Conservation (phyloP, 2,888 invertebrate genomes). For the Drosophila trichaetosa region DNA sequence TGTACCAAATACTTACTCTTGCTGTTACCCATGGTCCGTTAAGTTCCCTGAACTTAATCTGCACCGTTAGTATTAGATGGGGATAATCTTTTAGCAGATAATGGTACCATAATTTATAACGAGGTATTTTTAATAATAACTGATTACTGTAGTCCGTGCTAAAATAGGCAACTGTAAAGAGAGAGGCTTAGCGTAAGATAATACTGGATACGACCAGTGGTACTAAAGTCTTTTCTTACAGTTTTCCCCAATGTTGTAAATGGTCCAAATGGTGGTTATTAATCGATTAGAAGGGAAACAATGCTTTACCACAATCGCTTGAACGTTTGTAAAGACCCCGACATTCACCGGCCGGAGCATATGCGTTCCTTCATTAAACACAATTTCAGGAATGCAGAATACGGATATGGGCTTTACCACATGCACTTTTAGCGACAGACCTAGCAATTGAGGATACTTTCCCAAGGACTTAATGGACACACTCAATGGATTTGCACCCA, state of each 20-base stretch:
- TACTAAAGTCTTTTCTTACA: conserved; percentile 9
- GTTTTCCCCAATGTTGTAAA: conserved; percentile 2
- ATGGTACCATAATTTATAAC: conserved; percentile 21
- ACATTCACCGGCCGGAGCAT: conserved; percentile 2
- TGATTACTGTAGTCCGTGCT: background rate
- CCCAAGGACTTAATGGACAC: conserved; percentile 11
- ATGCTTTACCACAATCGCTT: conserved; percentile 21
- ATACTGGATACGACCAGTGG: background rate
- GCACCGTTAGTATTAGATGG: conserved; percentile 22
- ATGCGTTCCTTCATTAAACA: conserved; percentile 15
- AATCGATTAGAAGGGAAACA: background rate
- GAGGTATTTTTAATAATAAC: conserved; percentile 39
- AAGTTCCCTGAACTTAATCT: conserved; percentile 12
- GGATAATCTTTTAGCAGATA: conserved; percentile 13
- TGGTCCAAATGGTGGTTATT: conserved; percentile 15
- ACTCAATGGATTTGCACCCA: conserved; percentile 29
- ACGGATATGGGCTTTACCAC: background rate
- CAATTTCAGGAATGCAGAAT: conserved; percentile 7
- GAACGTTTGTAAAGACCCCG: conserved; percentile 32
- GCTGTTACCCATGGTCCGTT: background rate
- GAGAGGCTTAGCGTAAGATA: background rate
- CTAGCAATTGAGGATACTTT: background rate
- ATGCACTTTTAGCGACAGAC: conserved; percentile 20
- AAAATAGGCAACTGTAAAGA: conserved; percentile 12
- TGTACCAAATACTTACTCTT: conserved; percentile 15